These are phyloP conservation scores for Acanthurus leucopareius DNA, from an alignment of 2,797 vertebrate genomes.

Conservation along the genomic window DNA sequence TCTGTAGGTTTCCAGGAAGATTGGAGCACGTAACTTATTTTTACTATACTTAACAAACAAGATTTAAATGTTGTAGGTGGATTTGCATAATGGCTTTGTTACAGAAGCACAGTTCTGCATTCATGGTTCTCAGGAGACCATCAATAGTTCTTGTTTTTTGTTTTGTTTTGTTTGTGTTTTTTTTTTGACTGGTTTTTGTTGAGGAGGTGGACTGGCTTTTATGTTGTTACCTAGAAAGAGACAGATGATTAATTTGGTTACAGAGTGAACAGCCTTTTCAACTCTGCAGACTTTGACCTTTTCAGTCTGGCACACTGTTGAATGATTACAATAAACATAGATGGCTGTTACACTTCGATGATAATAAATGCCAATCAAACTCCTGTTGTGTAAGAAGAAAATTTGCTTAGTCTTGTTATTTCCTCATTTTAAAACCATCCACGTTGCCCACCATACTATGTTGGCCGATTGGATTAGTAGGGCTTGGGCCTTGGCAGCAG, in stretches of 20 bases:
- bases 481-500: slow-evolving; percentile 3
- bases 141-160: slow-evolving; percentile 29
- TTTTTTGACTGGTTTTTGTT: slow-evolving; percentile 11
- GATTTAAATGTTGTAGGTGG: slow-evolving; percentile 7
- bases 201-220: slow-evolving; percentile 46
- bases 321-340: slow-evolving; percentile 52
- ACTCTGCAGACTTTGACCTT: slow-evolving; percentile 78
- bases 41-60: background rate
- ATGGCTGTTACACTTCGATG: slow-evolving; percentile 19
- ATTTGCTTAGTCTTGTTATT: background rate
- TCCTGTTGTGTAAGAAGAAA: background rate
- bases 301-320: slow-evolving; percentile 56
- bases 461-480: slow-evolving; percentile 1
- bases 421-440: background rate
- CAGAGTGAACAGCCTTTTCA: slow-evolving; percentile 61
- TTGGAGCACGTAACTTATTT: slow-evolving; percentile 14
- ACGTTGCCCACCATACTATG: background rate
- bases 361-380: slow-evolving; percentile 12
- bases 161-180: background rate
- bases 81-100: slow-evolving; percentile 35
- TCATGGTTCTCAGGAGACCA: slow-evolving; percentile 54
- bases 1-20: slow-evolving; percentile 36
- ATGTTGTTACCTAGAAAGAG: slow-evolving; percentile 34
- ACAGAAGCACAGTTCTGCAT: slow-evolving; percentile 41
- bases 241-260: slow-evolving; percentile 66